Base-by-base conservation (phyloP, 2,113 vertebrate species). In the Hirundichthys speculiger region DNA sequence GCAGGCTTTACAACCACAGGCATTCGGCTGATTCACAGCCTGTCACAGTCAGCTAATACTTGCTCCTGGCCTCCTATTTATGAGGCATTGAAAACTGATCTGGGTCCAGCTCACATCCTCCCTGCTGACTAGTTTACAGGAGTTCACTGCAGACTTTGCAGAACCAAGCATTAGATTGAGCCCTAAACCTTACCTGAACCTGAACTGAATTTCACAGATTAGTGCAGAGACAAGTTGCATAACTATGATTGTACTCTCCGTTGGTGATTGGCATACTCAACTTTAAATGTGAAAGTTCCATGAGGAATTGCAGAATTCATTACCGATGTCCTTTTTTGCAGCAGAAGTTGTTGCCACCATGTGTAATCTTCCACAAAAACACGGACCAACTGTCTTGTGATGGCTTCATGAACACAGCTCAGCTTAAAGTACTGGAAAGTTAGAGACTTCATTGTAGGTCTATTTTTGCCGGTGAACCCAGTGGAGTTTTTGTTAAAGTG, bases 291-390 rank as follows among this genome's bases (percentile, higher is more conserved):
- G 45, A 71, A 63, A 53, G 43, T 41, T 39, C 41, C 43, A 62
- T 62, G 56, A 55, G 47, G 59, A 77, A 64, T 64, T 73, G 16
- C 25, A 54, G 14, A 18, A 38, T 78, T 79, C 60, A 83, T 73
- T 57, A 42, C 43, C 64, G 21, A 56, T 70, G 62, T 50, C 30
- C 34, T 78, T 83, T 69, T 27, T 47, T 59, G 47, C 38, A 53
- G 64, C 57, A 80, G 58, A 70, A 70, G 63, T 19, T 18, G 43
- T 43, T 54, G 42, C 45, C 59, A 22, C 75, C 75, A 80, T 83
- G 79, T 84, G 77, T 59, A 45, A 58, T 54, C 52, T 58, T 34
- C 47, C 50, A 64, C 38, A 54, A 65, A 50, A 39, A 60, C 40
- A 38, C 18, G 0, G 12, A 50, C 43, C 19, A 38, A 67, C 59